Conservation (phyloP, 2,797 vertebrate genomes). For the Eutrigla gurnardus region DNA sequence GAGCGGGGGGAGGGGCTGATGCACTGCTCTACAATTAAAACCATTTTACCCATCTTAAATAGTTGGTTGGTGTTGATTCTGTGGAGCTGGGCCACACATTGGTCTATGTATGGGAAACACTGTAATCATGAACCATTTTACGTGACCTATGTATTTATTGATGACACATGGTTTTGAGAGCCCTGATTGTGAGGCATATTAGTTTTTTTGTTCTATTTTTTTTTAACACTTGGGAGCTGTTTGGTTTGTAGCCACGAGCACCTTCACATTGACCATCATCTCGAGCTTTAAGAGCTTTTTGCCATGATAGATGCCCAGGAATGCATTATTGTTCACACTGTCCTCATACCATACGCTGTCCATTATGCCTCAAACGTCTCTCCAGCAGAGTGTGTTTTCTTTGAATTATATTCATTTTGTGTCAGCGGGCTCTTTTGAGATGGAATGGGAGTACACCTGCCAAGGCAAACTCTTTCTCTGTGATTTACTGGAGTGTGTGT, state of each 20-base stretch:
- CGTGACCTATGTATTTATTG: background rate
- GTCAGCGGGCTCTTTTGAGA: slow-evolving; percentile 58
- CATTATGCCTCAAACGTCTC: slow-evolving; percentile 51
- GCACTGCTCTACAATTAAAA: no score
- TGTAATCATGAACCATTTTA: background rate
- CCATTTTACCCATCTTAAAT: no score
- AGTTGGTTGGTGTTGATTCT: no score
- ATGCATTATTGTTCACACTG: slow-evolving; percentile 51
- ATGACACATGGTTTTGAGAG: background rate
- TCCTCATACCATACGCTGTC: slow-evolving; percentile 48
- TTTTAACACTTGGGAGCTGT: slow-evolving; percentile 3
- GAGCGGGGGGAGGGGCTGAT: no score
- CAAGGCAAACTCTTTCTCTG: slow-evolving; percentile 63
- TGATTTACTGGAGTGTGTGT: slow-evolving; percentile 78
- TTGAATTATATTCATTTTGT: slow-evolving; percentile 71
- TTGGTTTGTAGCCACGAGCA: slow-evolving; percentile 4
- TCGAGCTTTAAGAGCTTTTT: slow-evolving; percentile 38
- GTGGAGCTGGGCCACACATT: no score
- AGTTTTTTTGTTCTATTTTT: slow-evolving; percentile 6
- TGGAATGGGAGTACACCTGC: slow-evolving; percentile 77
- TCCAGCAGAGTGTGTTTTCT: slow-evolving; percentile 42
- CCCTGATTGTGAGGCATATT: background rate
- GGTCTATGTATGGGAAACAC: no score
- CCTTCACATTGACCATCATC: slow-evolving; percentile 33
- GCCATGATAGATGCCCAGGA: slow-evolving; percentile 36